A percentile compares a stretch with the other conserved stretches of the same genome.
phyloP scores from a whole-genome alignment of 1,140 invertebrate species.

The Pogonognathellus flavescens region DNA sequence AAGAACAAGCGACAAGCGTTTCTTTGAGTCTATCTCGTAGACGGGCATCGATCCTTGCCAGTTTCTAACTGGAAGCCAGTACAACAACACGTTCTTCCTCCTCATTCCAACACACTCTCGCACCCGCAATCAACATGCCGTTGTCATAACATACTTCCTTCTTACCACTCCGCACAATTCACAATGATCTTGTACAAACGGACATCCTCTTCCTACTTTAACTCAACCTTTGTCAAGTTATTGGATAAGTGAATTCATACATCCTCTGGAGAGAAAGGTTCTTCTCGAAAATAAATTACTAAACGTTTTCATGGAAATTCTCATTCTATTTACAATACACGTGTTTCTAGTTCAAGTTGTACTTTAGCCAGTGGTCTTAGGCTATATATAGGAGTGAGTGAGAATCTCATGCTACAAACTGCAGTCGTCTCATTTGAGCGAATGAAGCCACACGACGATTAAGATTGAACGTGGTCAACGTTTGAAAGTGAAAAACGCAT shows the following conservation, averaged over 20 bases:
- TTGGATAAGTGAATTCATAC: conserved; percentile 15
- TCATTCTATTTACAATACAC: not conserved
- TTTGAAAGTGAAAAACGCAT: not conserved
- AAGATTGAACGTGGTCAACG: too few relatives aligned
- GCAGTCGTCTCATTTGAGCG: not conserved
- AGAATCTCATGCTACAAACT: not conserved
- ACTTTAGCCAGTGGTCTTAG: not conserved
- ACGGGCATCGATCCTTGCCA: conserved; percentile 23
- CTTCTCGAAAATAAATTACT: not conserved
- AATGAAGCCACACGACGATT: not conserved
- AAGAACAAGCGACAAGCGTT: not conserved
- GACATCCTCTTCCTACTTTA: not conserved
- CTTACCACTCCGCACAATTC: not conserved
- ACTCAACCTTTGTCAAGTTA: conserved; percentile 19
- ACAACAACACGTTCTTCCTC: conserved; percentile 38
- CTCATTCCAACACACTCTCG: conserved; percentile 11
- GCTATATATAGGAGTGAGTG: not conserved
- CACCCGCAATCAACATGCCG: conserved; percentile 30
- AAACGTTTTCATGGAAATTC: conserved; percentile 13
- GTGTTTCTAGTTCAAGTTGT: not conserved
- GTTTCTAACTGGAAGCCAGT: conserved; percentile 38
- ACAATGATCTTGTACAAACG: conserved; percentile 7
- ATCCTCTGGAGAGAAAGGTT: not conserved
- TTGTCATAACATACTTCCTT: conserved; percentile 24
- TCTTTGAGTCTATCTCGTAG: conserved; percentile 15